Percentiles rank a stretch among this genome's conserved stretches.
Conservation (phyloP, 2,888 invertebrate genomes). For the Teleogryllus oceanicus region DNA sequence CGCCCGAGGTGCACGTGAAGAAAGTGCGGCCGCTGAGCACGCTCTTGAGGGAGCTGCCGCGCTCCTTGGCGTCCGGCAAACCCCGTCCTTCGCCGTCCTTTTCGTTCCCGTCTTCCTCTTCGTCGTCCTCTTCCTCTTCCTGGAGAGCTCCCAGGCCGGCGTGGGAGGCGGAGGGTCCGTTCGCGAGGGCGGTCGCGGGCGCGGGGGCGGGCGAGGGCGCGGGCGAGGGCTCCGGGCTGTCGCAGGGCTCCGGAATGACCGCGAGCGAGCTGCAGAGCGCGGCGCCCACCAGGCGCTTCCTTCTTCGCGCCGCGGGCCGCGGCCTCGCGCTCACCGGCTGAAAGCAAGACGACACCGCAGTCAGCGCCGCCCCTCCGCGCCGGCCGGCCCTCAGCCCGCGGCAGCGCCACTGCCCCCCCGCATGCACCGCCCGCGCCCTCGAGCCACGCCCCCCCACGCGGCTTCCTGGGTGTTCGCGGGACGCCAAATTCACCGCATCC, state of each 20-base stretch:
- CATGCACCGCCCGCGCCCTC: no score
- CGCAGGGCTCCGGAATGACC: background rate
- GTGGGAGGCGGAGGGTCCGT: background rate
- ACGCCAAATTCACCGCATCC: no score
- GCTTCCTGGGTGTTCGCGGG: no score
- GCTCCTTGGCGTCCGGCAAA: background rate
- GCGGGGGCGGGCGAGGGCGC: background rate
- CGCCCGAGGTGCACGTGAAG: conserved; percentile 30
- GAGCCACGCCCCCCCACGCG: no score
- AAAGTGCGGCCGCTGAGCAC: conserved; percentile 24
- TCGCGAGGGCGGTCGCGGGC: background rate
- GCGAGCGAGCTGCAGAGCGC: conserved; percentile 5
- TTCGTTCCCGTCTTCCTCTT: background rate
- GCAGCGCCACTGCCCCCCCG: no score
- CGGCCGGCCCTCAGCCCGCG: no score
- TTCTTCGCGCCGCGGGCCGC: conserved; percentile 32
- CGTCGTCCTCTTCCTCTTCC: background rate
- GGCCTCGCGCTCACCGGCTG: conserved; percentile 35
- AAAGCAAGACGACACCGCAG: conserved; percentile 32
- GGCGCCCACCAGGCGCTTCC: conserved; percentile 26
- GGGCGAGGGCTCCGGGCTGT: background rate
- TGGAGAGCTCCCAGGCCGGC: background rate
- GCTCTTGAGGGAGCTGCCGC: background rate
- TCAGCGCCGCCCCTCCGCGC: no score
- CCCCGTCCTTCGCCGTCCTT: background rate